Evolutionary conservation across 2,888 invertebrate genomes (phyloP).

Genomic region (Orthosia incerta): DNA sequence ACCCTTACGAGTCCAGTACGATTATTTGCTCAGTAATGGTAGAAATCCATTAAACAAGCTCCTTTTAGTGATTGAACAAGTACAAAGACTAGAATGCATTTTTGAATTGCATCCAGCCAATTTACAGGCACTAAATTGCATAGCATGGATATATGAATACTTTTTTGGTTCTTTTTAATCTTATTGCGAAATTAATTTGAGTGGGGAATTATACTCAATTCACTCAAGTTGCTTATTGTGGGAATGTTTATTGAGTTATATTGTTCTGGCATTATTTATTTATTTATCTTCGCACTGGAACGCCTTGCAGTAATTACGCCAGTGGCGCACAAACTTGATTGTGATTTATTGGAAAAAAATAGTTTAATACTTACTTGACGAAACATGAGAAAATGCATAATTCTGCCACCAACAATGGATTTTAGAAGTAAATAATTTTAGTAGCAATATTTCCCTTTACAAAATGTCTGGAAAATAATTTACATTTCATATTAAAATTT

Average conservation of each 20-base stretch:
- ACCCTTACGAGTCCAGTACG: slow-evolving; percentile 84
- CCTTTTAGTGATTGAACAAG: slow-evolving; percentile 90
- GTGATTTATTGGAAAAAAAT: too few relatives aligned
- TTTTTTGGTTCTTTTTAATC: slow-evolving; percentile 60
- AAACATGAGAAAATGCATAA: neutral
- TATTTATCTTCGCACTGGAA: too few relatives aligned
- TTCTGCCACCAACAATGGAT: too few relatives aligned
- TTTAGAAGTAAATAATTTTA: neutral
- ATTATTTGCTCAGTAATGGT: slow-evolving; percentile 91
- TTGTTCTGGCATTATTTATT: neutral
- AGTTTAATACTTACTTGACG: too few relatives aligned
- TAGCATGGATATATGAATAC: slow-evolving; percentile 70
- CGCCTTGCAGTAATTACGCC: too few relatives aligned
- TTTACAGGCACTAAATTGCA: slow-evolving; percentile 85
- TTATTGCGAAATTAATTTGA: slow-evolving; percentile 64
- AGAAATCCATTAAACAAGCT: slow-evolving; percentile 91
- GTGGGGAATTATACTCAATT: slow-evolving; percentile 61
- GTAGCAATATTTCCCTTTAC: neutral
- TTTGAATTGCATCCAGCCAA: slow-evolving; percentile 87
- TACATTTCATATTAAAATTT: neutral
- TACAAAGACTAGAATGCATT: slow-evolving; percentile 86
- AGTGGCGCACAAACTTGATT: too few relatives aligned
- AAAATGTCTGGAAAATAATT: neutral
- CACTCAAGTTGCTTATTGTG: slow-evolving; percentile 52
- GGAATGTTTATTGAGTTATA: slow-evolving; percentile 46